Percentiles rank a stretch among this genome's conserved stretches.
These are phyloP conservation scores for Phainopepla nitens DNA, from an alignment of 2,113 vertebrate genomes.

Conservation along the genomic window DNA sequence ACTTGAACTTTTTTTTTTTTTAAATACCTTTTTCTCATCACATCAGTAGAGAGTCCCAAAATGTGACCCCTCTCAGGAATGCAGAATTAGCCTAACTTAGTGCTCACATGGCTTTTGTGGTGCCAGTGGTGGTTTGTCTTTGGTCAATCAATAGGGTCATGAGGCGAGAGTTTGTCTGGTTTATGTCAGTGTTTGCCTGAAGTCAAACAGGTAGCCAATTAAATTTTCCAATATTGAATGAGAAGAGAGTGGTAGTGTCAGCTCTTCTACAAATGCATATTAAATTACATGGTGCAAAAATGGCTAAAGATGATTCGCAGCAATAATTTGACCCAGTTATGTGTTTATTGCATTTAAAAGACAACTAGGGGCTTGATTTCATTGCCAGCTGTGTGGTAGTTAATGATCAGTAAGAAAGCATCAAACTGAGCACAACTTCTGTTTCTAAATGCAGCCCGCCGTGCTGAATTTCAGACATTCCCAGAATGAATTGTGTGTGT, in stretches of 20 bases:
- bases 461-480: not conserved
- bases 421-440: constrained; percentile 4
- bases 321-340: constrained; percentile 50
- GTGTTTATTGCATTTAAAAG: constrained; percentile 9
- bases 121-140: constrained; percentile 43
- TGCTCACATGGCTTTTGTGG: not conserved
- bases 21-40: not conserved
- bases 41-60: not conserved
- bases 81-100: not conserved
- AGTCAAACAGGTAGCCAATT: constrained; percentile 68
- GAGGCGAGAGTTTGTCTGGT: constrained; percentile 58
- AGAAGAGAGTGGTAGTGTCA: constrained; percentile 42
- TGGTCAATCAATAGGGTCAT: constrained; percentile 61
- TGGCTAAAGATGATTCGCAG: constrained; percentile 40
- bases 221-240: constrained; percentile 62
- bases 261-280: constrained; percentile 57
- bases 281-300: constrained; percentile 56
- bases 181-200: constrained; percentile 60
- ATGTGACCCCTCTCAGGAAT: not conserved
- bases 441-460: not conserved
- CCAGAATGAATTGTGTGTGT: not conserved
- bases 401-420: constrained; percentile 31
- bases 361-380: not conserved
- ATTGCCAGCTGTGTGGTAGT: constrained; percentile 33
- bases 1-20: not conserved